phyloP scores from a whole-genome alignment of 2,888 invertebrate genomes.

The Eurois occulta region DNA sequence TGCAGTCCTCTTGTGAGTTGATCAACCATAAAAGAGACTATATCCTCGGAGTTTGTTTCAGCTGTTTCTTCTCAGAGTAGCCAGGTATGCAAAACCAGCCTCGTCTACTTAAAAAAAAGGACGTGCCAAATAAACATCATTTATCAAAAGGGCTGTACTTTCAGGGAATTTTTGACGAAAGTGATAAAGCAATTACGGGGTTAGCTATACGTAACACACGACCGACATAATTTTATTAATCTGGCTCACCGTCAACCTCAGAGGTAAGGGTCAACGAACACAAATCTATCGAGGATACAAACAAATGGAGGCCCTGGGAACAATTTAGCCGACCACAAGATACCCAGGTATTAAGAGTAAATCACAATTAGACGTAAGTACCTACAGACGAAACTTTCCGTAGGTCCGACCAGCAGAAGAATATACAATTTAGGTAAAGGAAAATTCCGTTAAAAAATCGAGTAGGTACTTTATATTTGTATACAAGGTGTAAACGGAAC shows the following conservation, averaged over 20 bases:
- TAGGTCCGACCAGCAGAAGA: background rate
- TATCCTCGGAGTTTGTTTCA: too few species aligned
- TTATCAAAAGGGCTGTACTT: background rate
- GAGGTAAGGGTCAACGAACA: conserved; percentile 49
- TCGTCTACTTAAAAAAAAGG: too few species aligned
- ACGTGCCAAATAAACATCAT: too few species aligned
- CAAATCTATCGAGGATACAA: conserved; percentile 55
- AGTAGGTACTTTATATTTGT: background rate
- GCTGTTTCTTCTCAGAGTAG: too few species aligned
- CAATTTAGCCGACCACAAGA: conserved; percentile 38
- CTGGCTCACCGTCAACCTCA: conserved; percentile 47
- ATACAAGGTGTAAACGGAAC: too few species aligned
- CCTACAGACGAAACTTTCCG: conserved; percentile 30
- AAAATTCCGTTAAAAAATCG: conserved; percentile 5
- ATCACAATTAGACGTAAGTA: conserved; percentile 49
- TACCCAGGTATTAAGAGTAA: conserved; percentile 38
- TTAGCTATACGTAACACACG: conserved; percentile 5
- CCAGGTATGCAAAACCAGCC: fast-evolving
- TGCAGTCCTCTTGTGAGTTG: too few species aligned
- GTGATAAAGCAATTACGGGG: background rate
- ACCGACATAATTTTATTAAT: conserved; percentile 67
- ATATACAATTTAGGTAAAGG: background rate
- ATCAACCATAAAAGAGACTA: too few species aligned
- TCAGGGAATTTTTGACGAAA: background rate
- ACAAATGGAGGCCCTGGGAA: conserved; percentile 46